Conservation (phyloP, 2,888 invertebrate genomes). For the Helleia helle region DNA sequence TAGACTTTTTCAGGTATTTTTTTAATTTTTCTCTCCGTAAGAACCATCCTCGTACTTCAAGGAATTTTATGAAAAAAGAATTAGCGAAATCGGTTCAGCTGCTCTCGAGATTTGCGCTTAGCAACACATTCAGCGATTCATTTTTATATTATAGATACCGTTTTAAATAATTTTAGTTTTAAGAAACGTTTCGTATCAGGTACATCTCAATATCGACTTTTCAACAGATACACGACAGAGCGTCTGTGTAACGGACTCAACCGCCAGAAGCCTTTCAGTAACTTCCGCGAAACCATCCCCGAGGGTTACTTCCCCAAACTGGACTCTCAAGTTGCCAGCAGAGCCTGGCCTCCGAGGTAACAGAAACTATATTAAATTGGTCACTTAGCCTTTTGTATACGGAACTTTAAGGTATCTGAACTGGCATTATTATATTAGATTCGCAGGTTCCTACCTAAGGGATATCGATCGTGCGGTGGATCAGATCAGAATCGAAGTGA, state of each 20-base stretch:
- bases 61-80: too few species aligned
- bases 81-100: too few species aligned
- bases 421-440: conserved; percentile 29
- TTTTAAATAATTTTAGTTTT: too few species aligned
- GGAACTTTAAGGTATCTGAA: too few species aligned
- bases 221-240: conserved; percentile 83
- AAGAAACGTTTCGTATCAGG: too few species aligned
- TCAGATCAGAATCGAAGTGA: conserved; percentile 75
- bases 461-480: conserved; percentile 78
- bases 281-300: conserved; percentile 79
- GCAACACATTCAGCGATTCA: too few species aligned
- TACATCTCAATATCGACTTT: too few species aligned
- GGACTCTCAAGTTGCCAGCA: conserved; percentile 83
- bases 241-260: conserved; percentile 81
- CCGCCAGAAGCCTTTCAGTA: conserved; percentile 76
- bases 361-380: background rate
- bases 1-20: too few species aligned
- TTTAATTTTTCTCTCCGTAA: too few species aligned
- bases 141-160: too few species aligned
- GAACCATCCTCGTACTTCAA: too few species aligned
- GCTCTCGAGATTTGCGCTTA: too few species aligned
- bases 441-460: conserved; percentile 59
- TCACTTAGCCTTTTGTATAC: background rate
- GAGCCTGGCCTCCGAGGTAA: conserved; percentile 82
- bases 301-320: conserved; percentile 91